Conservation (phyloP, 2,797 vertebrate species). For the Borostomias antarcticus region DNA sequence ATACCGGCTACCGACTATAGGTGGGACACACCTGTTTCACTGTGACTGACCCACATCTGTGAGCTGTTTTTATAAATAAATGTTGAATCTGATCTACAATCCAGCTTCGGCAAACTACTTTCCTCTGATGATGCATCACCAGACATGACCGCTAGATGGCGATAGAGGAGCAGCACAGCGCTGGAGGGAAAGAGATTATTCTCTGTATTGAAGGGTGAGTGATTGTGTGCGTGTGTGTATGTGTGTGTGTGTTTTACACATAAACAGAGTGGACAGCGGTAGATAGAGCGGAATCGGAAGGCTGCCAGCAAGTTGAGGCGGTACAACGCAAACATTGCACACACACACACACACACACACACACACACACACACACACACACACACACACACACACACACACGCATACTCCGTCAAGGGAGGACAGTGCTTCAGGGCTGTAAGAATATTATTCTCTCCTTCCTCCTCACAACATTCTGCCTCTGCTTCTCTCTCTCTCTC, state of each 20-base stretch:
- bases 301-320: neutral
- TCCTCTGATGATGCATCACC: neutral
- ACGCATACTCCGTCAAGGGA: neutral
- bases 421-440: neutral
- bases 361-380: too few species aligned
- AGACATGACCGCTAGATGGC: constrained; percentile 45
- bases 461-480: neutral
- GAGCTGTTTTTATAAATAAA: too few species aligned
- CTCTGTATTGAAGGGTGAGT: neutral
- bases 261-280: neutral
- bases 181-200: neutral
- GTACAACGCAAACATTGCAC: too few species aligned
- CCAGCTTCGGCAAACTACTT: neutral
- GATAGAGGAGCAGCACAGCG: constrained; percentile 21
- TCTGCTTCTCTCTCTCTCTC: neutral
- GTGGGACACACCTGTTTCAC: too few species aligned
- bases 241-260: neutral
- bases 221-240: neutral
- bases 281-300: neutral
- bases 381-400: too few species aligned
- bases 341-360: too few species aligned
- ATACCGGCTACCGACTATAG: too few species aligned
- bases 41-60: too few species aligned
- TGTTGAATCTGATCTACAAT: neutral
- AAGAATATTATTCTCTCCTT: too few species aligned